Conservation (phyloP, 2,888 invertebrate species). For the Lycophotia porphyrea region DNA sequence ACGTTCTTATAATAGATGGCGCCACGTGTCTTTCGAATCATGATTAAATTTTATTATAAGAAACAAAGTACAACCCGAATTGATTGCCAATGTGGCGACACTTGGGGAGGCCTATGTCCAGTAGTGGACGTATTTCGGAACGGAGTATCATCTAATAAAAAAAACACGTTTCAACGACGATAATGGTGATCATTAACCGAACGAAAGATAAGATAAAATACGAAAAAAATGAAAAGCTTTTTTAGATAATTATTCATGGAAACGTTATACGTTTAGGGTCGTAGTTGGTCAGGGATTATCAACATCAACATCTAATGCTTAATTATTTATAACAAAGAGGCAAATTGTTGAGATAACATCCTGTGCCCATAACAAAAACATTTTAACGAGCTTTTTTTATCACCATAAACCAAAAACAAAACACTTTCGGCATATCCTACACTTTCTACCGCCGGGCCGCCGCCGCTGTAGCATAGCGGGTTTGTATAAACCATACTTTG, state of each 20-base stretch:
- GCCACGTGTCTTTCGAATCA: no score
- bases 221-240: slow-evolving; percentile 5
- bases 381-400: neutral
- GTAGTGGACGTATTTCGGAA: no score
- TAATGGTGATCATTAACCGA: slow-evolving; percentile 9
- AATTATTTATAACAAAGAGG: neutral
- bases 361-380: neutral
- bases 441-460: neutral
- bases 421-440: neutral
- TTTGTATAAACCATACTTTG: neutral
- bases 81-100: no score
- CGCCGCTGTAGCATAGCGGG: neutral
- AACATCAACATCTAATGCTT: neutral
- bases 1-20: no score
- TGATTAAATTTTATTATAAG: no score
- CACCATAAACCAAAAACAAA: neutral
- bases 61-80: no score
- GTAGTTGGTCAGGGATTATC: neutral
- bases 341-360: neutral
- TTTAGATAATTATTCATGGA: slow-evolving; percentile 8
- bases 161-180: neutral
- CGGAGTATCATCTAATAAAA: neutral
- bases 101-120: no score
- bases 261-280: slow-evolving; percentile 21
- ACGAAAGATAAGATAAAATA: slow-evolving; percentile 28